These are phyloP conservation scores for Tridacna crocea DNA, from an alignment of 2,888 invertebrate genomes.

Conservation along the genomic window DNA sequence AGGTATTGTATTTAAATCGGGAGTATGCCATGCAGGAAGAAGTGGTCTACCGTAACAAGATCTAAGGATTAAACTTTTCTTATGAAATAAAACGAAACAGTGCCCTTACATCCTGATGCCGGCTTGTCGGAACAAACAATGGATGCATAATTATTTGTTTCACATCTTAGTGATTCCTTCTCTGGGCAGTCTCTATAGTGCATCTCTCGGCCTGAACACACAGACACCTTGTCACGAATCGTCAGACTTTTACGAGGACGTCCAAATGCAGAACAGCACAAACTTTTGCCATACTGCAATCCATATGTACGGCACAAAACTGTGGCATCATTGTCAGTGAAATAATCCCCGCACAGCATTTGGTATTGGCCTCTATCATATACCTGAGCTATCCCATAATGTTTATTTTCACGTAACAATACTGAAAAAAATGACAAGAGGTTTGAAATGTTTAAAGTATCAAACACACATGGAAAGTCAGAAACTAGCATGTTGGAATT, in stretches of 20 bases:
- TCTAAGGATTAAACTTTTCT: no score
- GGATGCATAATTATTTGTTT: conserved; percentile 70
- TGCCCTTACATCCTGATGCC: conserved; percentile 15
- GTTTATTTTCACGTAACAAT: conserved; percentile 55
- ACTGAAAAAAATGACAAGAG: conserved; percentile 45
- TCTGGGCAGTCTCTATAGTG: conserved; percentile 62
- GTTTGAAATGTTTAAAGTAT: no score
- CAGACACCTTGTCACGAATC: conserved; percentile 41
- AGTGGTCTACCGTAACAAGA: no score
- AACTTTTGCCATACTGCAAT: conserved; percentile 80
- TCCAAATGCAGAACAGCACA: conserved; percentile 71
- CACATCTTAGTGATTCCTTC: conserved; percentile 18
- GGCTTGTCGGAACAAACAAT: conserved; percentile 70
- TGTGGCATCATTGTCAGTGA: conserved; percentile 88
- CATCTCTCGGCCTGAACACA: conserved; percentile 85
- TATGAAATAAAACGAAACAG: not conserved
- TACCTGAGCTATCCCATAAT: conserved; percentile 66
- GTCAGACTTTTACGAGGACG: not conserved
- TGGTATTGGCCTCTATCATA: conserved; percentile 61
- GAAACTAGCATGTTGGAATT: no score
- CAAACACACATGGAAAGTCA: no score
- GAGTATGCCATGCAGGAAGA: no score
- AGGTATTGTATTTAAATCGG: no score
- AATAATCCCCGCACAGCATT: conserved; percentile 90
- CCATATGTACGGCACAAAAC: conserved; percentile 83